A percentile compares a stretch with the other conserved stretches of the same genome.
Evolutionary conservation across 2,888 invertebrate species (phyloP).

Genomic region (Oxystoma pomonae): DNA sequence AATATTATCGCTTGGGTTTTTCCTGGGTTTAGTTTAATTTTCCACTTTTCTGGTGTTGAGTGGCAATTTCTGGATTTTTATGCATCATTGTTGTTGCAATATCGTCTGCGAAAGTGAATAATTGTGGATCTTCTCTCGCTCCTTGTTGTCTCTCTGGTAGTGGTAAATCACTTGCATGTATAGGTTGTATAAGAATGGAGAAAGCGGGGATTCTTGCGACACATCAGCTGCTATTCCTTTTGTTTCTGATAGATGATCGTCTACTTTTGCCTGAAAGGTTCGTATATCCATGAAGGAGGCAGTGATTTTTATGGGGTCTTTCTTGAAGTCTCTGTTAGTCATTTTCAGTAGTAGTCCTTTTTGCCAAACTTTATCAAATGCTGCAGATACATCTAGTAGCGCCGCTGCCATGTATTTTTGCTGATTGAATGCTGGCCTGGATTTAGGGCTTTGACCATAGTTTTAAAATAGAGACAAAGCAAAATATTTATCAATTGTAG

Average conservation of each 20-base stretch:
- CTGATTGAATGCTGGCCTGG: neutral
- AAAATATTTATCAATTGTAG: too few species aligned
- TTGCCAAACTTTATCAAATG: constrained; percentile 7
- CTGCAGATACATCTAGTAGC: neutral
- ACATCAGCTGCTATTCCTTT: neutral
- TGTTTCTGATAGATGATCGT: neutral
- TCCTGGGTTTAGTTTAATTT: neutral
- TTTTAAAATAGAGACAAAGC: too few species aligned
- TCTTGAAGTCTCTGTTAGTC: too few species aligned
- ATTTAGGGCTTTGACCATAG: too few species aligned
- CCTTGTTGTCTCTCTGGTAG: constrained; percentile 1
- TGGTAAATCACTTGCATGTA: constrained; percentile 6
- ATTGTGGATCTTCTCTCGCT: too few species aligned
- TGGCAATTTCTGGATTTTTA: neutral
- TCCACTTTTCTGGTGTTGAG: neutral
- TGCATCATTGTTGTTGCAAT: neutral
- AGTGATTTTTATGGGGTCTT: too few species aligned
- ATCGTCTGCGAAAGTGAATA: constrained; percentile 7
- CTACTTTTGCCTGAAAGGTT: neutral
- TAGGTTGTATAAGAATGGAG: constrained; percentile 8
- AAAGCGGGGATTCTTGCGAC: constrained; percentile 6
- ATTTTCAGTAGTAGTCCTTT: too few species aligned
- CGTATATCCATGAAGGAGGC: neutral
- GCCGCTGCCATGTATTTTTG: neutral
- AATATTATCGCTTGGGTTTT: neutral